Base-by-base conservation (phyloP, 2,797 vertebrate species). In the Selene dorsalis region DNA sequence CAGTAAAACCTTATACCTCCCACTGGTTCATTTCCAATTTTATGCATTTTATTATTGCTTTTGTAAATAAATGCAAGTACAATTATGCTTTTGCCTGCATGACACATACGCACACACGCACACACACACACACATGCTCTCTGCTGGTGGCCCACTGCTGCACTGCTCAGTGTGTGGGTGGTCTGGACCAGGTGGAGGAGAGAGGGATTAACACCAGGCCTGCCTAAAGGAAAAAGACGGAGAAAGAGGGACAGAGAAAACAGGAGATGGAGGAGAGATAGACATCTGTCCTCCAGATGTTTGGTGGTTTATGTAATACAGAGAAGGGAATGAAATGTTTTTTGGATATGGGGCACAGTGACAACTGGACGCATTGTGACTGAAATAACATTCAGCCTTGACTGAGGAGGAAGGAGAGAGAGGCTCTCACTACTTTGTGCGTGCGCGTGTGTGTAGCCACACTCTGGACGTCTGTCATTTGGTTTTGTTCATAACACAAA, bases 231-330 rank as follows among this genome's bases (percentile, higher is more conserved):
- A 83, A 83, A 87, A 83, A 69, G 69, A 75, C 74, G 66, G 84
- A 73, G 74, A 81, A 9, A 57, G 55, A 32, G 28, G 32, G 28
- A 57, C 20, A 43, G 79, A 68, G 72, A 85, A 86, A 87, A 81
- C 67, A 81, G 75, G 77, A 81, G 79, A 70, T 38, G 72, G 79
- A 84, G 73, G 73, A 56, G 71, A 84, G 82, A 87, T 77, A 86
- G 68, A 93, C 93, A 95, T 94, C 87, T 95, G 94, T 88, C 75
- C 62, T 47, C 86, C 94, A 95, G 92, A 94, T 95, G 94, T 93
- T 66, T 62, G 39, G 64, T 81, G 69, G 80, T 90, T 91, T 83
- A 82, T 87, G 83, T 88, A 90, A 89, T 56, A 67, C 39, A 76
- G 63, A 83, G 79, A 82, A 70, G 73, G 55, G 74, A 78, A 76